Percentiles rank a stretch among this genome's conserved stretches.
Conservation (phyloP, 2,797 vertebrate genomes). For the Neosilurus hyrtlii region DNA sequence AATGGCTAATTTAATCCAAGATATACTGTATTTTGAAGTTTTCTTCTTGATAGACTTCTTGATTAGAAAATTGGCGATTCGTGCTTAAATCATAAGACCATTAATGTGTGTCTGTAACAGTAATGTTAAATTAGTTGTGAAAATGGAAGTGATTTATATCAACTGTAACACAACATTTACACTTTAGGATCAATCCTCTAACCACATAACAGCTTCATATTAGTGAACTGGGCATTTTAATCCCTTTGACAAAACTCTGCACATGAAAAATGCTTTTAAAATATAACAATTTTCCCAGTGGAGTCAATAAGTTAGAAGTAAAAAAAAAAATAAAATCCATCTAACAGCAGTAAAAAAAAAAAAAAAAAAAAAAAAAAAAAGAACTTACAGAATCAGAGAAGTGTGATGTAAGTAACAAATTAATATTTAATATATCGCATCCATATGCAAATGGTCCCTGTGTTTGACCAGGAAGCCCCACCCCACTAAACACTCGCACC, state of each 20-base stretch:
- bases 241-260: not conserved
- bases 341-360: slow-evolving; percentile 59
- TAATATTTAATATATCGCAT: slow-evolving; percentile 17
- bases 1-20: not conserved
- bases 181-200: not conserved
- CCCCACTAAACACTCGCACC: too few species aligned
- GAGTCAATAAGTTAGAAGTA: slow-evolving; percentile 22
- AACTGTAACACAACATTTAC: too few species aligned
- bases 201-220: not conserved
- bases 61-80: not conserved
- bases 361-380: slow-evolving; percentile 51
- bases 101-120: not conserved
- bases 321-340: slow-evolving; percentile 40
- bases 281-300: not conserved
- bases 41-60: not conserved
- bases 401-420: slow-evolving; percentile 40
- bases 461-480: slow-evolving; percentile 31
- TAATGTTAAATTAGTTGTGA: not conserved
- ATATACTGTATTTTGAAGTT: not conserved
- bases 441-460: slow-evolving; percentile 71
- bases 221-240: not conserved
- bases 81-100: not conserved
- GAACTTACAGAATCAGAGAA: slow-evolving; percentile 64
- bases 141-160: not conserved
- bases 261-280: slow-evolving; percentile 16